Evolutionary conservation across 2,797 vertebrate species (phyloP), one percentile per base, ranked within the genome.

Genomic region (Enteromius radiatus): DNA sequence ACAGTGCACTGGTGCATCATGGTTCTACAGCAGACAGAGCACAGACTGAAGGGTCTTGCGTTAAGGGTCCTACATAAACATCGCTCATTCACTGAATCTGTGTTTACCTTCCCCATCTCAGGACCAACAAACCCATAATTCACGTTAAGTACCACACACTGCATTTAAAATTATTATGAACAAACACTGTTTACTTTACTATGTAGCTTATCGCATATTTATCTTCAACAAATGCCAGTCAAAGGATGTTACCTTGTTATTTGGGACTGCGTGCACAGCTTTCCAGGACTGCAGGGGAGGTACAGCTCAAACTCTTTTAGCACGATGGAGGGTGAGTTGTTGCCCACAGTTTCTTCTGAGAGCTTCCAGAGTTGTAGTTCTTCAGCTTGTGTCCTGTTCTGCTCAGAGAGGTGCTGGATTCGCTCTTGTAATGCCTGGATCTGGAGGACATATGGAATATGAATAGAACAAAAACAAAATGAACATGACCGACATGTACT

Each of bases 231-330:
- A 84, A 80, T 65, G 59, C 8, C 76, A 87, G 23, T 82, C 65
- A 82, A 77, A 33, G 43, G n/a, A 17, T 19, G 14, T 70, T 93
- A 95, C 94, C 94, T 93, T 78, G 90, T 91, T 78, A 88, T 89
- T 84, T 91, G 86, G 81, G 88, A 90, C 78, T 84, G 86, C 4
- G 88, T 87, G 26, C 90, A 89, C 56, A 93, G 88, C 56, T 82
- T 92, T 83, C 76, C 88, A 15, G 89, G 87, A 78, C 86, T 83
- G 89, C 93, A 93, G 81, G 92, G 92, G 33, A 96, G 84, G 21
- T 93, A 71, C n/a, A 96, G 68, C 70, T 94, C 89, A 12, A 95
- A 94, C 77, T 95, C 93, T 88, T 91, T 76, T 43, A 95, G 64
- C 1, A 89, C 89, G 76, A 94, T 4, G 52, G 84, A 85, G 31